Conservation (phyloP, 1,140 invertebrate genomes). For the Ceratosolen fusciceps region DNA sequence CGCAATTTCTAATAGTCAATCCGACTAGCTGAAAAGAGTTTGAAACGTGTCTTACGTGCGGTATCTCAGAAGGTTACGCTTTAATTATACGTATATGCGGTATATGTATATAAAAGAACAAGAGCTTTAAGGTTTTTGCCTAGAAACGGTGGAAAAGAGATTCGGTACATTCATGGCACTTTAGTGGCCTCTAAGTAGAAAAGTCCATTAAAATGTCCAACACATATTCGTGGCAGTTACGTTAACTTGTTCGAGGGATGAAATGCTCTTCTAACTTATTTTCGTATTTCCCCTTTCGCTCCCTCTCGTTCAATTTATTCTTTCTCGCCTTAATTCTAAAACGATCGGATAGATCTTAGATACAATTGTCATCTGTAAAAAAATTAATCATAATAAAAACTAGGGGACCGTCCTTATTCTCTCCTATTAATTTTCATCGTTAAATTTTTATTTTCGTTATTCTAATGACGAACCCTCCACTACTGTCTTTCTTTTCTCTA, state of each 20-base stretch:
- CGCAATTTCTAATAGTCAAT: neutral
- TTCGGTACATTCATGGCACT: slow-evolving; percentile 60
- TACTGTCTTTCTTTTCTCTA: too few relatives aligned
- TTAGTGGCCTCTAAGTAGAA: slow-evolving; percentile 71
- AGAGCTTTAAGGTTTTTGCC: slow-evolving; percentile 61
- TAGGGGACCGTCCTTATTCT: too few relatives aligned
- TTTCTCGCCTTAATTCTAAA: slow-evolving; percentile 16
- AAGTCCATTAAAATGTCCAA: slow-evolving; percentile 69
- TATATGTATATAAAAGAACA: neutral
- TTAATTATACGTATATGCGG: neutral
- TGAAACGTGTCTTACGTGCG: slow-evolving; percentile 7
- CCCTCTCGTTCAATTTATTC: neutral
- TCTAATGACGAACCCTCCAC: too few relatives aligned
- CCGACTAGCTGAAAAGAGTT: neutral
- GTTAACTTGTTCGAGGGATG: neutral
- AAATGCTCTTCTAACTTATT: neutral
- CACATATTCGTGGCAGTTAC: neutral
- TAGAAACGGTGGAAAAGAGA: slow-evolving; percentile 61
- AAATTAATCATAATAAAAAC: too few relatives aligned
- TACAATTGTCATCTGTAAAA: too few relatives aligned
- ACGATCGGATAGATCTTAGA: neutral
- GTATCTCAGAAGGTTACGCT: slow-evolving; percentile 13
- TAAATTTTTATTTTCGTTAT: too few relatives aligned
- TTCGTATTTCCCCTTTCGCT: neutral
- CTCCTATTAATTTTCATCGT: too few relatives aligned